Base-by-base conservation (phyloP, 2,888 invertebrate species). In the Tryphoninae sp. region DNA sequence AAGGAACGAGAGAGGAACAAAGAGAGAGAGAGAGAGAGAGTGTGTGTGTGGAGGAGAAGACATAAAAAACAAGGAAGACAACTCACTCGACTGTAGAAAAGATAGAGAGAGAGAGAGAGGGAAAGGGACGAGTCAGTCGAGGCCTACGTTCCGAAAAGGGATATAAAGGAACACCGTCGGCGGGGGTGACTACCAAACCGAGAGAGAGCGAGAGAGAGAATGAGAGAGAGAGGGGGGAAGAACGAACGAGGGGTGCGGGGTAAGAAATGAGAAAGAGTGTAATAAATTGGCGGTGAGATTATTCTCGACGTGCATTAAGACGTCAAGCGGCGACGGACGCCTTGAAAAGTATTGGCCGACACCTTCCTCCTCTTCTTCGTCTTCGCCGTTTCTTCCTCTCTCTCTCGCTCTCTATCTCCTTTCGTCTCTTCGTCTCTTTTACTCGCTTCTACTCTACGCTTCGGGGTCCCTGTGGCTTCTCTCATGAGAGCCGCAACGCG, bases 221-320 rank as follows among this genome's bases (percentile, higher is more conserved):
- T 22, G 53, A 22, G 45, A 42, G 45, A 42, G 45, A 55, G 76
- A 11, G 42, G 51, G 23, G 53, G 22, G 42, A n/a, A 51, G 58
- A 23, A 68, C 78, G 81, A 69, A 53, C 67, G 64, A 62, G 59
- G 73, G 78, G 79, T 65, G 69, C 65, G 78, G 82, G 86, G 86
- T 86, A 89, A 91, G 91, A 91, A 91, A 92, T 90, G 91, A 91
- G 91, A 91, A 91, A 91, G 91, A 90, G 91, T 90, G 89, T 91
- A 92, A 92, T 92, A 92, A 92, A 92, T 92, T 92, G 92, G 91
- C 89, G 90, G 90, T 90, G 89, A 91, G 92, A 92, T 91, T 92
- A 92, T 92, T 91, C 91, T 87, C 90, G 91, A 91, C 91, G 90
- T 91, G 91, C 91, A 92, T 92, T 92, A 92, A 92, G 92, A 92